Conservation (phyloP, 1,140 invertebrate genomes). For the Scaptomyza pallida region DNA sequence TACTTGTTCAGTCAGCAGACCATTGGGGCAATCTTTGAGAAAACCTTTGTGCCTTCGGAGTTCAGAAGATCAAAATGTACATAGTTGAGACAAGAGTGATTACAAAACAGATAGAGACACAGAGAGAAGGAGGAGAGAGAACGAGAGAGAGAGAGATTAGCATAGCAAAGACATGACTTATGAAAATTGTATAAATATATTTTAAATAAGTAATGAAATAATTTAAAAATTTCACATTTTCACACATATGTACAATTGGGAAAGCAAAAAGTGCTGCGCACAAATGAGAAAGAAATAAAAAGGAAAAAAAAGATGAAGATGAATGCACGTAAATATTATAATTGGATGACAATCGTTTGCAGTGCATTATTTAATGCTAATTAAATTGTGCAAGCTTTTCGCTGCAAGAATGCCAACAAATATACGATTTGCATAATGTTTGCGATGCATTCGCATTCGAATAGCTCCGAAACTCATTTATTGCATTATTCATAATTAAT, state of each 20-base stretch:
- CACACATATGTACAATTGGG: neutral
- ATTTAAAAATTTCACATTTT: neutral
- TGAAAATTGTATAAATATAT: constrained; percentile 1
- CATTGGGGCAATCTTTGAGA: constrained; percentile 96
- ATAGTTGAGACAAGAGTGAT: constrained; percentile 24
- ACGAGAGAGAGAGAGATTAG: constrained; percentile 24
- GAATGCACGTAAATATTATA: constrained; percentile 14
- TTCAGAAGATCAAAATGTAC: constrained; percentile 43
- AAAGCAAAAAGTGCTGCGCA: constrained; percentile 3
- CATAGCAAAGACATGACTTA: constrained; percentile 4
- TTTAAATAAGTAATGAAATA: constrained; percentile 7
- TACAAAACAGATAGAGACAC: constrained; percentile 5
- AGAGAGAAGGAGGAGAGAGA: neutral
- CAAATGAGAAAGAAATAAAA: neutral
- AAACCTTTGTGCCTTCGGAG: constrained; percentile 95
- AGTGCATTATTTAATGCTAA: constrained; percentile 44
- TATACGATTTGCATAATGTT: no score
- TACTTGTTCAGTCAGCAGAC: constrained; percentile 95
- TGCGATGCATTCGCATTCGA: constrained; percentile 7
- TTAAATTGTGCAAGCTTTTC: constrained; percentile 29
- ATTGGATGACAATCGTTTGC: constrained; percentile 28
- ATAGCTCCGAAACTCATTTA: constrained; percentile 11
- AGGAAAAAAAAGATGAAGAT: neutral
- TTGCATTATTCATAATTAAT: constrained; percentile 35
- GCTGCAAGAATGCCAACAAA: constrained; percentile 17